Base-by-base conservation (phyloP, 1,140 invertebrate genomes). In the Apis dorsata region DNA sequence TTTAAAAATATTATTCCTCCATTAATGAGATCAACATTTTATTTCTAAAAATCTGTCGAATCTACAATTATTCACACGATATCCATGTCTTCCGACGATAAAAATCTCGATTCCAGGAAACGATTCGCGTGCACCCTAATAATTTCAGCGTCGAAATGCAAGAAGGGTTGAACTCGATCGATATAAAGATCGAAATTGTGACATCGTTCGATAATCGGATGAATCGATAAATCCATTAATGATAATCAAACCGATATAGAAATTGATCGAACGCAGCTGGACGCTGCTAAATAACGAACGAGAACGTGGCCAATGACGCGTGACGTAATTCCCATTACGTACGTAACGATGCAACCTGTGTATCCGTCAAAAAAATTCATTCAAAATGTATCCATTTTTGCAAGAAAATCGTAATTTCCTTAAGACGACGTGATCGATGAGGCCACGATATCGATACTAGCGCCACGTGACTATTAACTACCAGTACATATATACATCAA, bases 281-380 rank as follows among this genome's bases (percentile, higher is more conserved):
- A 75, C 76, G 66, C 69, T 24, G 63, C 70, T 85, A 83, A 87
- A 88, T 88, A 88, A 88, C 87, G 77, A 66, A 78, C 77, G 57
- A 74, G 77, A 70, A 34, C 72, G 79, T 71, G 86, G 74, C 74
- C 86, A 88, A 88, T 88, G 87, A 85, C 83, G 87, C 86, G 86
- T 85, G 86, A 87, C 86, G 81, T 74, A 24, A 55, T 78, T 53
- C 62, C 84, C 77, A 65, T 79, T 76, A 65, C 69, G 79, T 1
- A 78, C 74, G 72, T 78, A 81, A 69, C 59, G 81, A 60, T 76
- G 65, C 79, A 44, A 34, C 57, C 72, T 55, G 60, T 34, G 62
- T 44, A 62, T 84, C 51, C 51, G 53, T 57, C 19, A 65, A 34
- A 44, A 44, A 44, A 44, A 44, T 7, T 44, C 34, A 44, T 7